Conservation (phyloP, 1,140 invertebrate species). For the Nephotettix cincticeps region DNA sequence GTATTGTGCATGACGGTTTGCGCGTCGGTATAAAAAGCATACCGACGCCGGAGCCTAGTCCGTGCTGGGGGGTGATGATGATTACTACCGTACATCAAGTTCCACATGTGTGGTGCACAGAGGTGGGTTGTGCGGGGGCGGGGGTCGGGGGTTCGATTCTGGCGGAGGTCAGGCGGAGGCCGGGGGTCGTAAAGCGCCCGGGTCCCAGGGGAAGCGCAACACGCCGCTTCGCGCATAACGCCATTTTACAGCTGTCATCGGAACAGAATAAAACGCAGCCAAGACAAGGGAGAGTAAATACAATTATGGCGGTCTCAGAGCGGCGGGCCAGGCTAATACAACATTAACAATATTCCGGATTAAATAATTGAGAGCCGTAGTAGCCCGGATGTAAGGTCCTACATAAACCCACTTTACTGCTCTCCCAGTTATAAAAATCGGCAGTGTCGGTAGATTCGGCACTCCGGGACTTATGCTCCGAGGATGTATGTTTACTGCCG, state of each 20-base stretch:
- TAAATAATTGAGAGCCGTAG: conserved; percentile 17
- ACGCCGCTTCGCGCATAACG: background rate
- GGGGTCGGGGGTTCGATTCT: no score
- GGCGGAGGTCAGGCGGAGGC: no score
- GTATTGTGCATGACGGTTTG: no score
- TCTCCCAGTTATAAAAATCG: conserved; percentile 15
- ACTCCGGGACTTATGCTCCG: conserved; percentile 12
- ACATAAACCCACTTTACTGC: conserved; percentile 15
- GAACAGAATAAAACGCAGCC: conserved; percentile 1
- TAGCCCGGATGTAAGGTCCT: conserved; percentile 10
- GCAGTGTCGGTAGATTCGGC: conserved; percentile 4
- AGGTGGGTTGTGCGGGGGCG: no score
- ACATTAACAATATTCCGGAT: conserved; percentile 22
- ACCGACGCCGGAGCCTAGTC: no score
- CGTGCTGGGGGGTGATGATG: no score
- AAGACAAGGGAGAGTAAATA: conserved; percentile 17
- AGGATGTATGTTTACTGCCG: conserved; percentile 18
- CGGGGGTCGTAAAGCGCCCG: no score
- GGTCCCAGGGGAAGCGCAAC: background rate
- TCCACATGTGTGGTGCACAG: no score
- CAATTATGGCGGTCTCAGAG: conserved; percentile 9
- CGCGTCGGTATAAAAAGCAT: no score
- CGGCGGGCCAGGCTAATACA: background rate
- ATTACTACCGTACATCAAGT: no score
- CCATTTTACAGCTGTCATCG: conserved; percentile 18